These are phyloP conservation scores for Anoncus sp. DNA, from an alignment of 2,888 invertebrate species.

Conservation along the genomic window DNA sequence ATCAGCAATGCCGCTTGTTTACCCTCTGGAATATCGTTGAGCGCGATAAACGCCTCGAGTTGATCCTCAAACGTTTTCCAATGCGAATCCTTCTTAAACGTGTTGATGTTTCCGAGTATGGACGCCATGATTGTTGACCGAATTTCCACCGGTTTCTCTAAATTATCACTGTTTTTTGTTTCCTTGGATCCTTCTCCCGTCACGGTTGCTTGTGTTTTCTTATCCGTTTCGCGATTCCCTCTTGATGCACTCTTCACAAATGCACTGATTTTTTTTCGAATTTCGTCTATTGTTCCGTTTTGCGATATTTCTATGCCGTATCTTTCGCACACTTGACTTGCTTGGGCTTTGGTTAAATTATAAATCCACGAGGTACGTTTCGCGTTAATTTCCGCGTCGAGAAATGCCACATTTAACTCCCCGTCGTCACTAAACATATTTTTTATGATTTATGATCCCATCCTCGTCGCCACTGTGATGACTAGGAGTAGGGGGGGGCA, in stretches of 20 bases:
- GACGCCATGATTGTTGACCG: constrained; percentile 1
- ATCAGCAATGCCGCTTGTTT: constrained; percentile 19
- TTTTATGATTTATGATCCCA: constrained; percentile 7
- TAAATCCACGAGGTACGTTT: constrained; percentile 3
- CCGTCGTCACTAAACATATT: background rate
- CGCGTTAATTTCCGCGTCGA: background rate
- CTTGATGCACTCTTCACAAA: constrained; percentile 18
- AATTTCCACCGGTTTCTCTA: background rate
- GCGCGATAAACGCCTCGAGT: constrained; percentile 15
- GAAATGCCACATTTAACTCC: background rate
- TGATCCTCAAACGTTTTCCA: constrained; percentile 35
- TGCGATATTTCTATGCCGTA: background rate
- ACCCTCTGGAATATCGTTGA: constrained; percentile 15
- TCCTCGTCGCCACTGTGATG: constrained; percentile 23
- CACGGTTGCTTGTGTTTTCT: background rate
- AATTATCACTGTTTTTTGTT: background rate
- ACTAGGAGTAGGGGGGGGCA: constrained; percentile 56
- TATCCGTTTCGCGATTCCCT: too few species aligned
- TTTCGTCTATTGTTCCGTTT: constrained; percentile 1
- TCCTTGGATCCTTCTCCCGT: constrained; percentile 1
- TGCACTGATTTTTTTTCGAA: constrained; percentile 1
- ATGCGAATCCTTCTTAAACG: background rate
- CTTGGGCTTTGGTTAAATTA: background rate
- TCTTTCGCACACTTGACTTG: background rate
- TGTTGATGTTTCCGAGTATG: constrained; percentile 6